phyloP scores from a whole-genome alignment of 2,113 vertebrate species.

The Cyprinodon tularosa region DNA sequence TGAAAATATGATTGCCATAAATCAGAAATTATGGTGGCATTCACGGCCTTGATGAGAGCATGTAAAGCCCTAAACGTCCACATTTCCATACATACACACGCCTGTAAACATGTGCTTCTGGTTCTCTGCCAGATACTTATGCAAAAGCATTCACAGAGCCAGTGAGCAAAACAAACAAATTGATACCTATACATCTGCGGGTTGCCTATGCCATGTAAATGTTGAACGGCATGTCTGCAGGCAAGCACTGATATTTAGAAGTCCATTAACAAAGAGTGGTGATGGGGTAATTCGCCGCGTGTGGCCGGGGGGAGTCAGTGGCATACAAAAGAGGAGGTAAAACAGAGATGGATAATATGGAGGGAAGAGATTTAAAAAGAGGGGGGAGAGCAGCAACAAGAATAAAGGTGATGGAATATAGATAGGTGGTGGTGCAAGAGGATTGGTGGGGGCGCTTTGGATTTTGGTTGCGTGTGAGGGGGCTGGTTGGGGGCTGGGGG shows the following conservation, averaged over 20 bases:
- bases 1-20: neutral
- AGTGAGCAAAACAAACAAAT: constrained; percentile 55
- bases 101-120: constrained; percentile 10
- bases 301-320: constrained; percentile 49
- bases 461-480: constrained; percentile 6
- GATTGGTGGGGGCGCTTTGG: constrained; percentile 17
- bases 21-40: neutral
- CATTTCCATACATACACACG: neutral
- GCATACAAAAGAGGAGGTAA: constrained; percentile 32
- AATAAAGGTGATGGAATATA: constrained; percentile 36
- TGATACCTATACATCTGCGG: constrained; percentile 41
- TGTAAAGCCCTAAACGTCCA: neutral
- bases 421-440: constrained; percentile 16
- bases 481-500: neutral
- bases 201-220: constrained; percentile 66
- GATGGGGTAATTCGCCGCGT: constrained; percentile 76
- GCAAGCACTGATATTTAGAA: constrained; percentile 77
- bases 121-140: constrained; percentile 33
- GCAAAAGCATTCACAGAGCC: constrained; percentile 31
- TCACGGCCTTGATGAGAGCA: neutral
- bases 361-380: constrained; percentile 1
- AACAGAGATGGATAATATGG: constrained; percentile 29
- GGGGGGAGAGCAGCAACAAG: constrained; percentile 21
- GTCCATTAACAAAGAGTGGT: constrained; percentile 74
- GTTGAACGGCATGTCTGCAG: constrained; percentile 71